These are phyloP conservation scores for Apus apus DNA, from an alignment of 2,113 vertebrate species.

Conservation along the genomic window DNA sequence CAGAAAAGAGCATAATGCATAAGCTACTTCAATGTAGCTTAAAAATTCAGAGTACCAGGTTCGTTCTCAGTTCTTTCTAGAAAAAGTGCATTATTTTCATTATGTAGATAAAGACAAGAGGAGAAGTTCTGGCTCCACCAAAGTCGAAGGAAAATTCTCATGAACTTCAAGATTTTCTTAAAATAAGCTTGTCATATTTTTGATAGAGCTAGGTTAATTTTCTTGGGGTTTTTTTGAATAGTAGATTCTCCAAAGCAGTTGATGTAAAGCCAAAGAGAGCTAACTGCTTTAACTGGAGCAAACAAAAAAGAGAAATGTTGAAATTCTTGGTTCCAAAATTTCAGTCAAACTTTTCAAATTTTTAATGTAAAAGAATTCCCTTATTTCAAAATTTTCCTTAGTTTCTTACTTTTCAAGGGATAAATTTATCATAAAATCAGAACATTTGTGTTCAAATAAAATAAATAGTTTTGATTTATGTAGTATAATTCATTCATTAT, in stretches of 20 bases:
- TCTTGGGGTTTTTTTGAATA: not conserved
- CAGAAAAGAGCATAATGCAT: not conserved
- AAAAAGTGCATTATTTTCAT: not conserved
- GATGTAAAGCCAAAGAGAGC: not conserved
- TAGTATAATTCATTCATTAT: not conserved
- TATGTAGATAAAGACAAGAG: not conserved
- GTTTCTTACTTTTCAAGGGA: not conserved
- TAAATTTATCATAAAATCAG: not conserved
- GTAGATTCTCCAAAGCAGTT: not conserved
- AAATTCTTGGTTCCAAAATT: not conserved
- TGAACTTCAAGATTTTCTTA: not conserved
- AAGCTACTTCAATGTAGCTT: not conserved
- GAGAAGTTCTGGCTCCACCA: not conserved
- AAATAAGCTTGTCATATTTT: not conserved
- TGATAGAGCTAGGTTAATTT: not conserved
- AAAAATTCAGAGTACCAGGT: not conserved
- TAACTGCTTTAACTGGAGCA: not conserved
- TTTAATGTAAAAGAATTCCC: not conserved
- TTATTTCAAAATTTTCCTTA: not conserved
- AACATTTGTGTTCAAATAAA: not conserved
- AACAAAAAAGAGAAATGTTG: not conserved
- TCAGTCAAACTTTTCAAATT: not conserved
- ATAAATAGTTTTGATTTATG: not conserved
- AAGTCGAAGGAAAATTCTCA: not conserved
- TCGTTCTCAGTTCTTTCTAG: not conserved